Conservation (phyloP, 2,888 invertebrate genomes). For the Odiellus spinosus region DNA sequence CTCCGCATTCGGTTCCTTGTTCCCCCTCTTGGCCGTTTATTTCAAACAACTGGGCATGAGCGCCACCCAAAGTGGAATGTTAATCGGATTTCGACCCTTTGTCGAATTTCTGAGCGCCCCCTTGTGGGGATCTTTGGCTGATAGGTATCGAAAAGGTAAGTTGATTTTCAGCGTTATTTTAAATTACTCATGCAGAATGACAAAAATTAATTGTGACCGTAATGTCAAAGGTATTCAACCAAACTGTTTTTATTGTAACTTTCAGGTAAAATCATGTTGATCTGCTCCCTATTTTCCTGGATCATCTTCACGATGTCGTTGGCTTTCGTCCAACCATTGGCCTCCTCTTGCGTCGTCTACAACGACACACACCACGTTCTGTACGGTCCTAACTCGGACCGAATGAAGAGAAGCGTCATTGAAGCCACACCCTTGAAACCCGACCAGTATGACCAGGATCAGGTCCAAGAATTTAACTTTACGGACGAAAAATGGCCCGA, state of each 20-base stretch:
- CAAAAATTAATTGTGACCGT: too few species aligned
- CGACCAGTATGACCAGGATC: neutral
- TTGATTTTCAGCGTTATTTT: neutral
- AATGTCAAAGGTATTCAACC: too few species aligned
- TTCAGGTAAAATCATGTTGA: slow-evolving; percentile 46
- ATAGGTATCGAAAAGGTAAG: slow-evolving; percentile 73
- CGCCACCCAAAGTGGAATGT: slow-evolving; percentile 76
- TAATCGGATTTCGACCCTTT: slow-evolving; percentile 84
- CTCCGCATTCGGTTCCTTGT: slow-evolving; percentile 93
- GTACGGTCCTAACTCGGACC: slow-evolving; percentile 17
- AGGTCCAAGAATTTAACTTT: neutral
- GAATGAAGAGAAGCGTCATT: slow-evolving; percentile 3
- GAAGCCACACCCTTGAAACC: slow-evolving; percentile 3
- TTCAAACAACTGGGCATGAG: slow-evolving; percentile 99
- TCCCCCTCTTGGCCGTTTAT: slow-evolving; percentile 95
- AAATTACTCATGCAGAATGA: too few species aligned
- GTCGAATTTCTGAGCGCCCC: slow-evolving; percentile 94
- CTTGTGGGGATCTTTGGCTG: slow-evolving; percentile 93
- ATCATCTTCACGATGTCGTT: slow-evolving; percentile 90
- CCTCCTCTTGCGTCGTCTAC: slow-evolving; percentile 62
- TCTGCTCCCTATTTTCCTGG: slow-evolving; percentile 86
- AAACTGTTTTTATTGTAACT: slow-evolving; percentile 13
- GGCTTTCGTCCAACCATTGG: slow-evolving; percentile 86
- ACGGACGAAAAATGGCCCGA: neutral
- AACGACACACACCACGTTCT: slow-evolving; percentile 42